Evolutionary conservation across 2,113 vertebrate species (phyloP), one percentile per base, ranked within the genome.

Genomic region (Ondatra zibethicus): DNA sequence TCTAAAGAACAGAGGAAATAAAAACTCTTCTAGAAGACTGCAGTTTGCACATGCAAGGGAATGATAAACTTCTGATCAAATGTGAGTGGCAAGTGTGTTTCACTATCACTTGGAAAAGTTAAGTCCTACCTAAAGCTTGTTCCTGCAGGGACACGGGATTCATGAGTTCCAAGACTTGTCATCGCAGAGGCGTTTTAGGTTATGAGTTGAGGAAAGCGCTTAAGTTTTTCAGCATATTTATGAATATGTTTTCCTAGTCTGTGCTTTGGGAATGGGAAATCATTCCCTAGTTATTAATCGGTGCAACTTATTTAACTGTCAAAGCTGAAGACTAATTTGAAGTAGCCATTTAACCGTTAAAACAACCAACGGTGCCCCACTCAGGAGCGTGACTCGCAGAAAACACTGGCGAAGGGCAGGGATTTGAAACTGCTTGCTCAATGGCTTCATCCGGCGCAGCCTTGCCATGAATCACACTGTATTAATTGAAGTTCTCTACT

Each of bases 281-380:
- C 88, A 92, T 96, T 93, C 89, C 77, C n/a, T 97, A 91, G 92
- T 81, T 97, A 96, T 98, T 97, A 98, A 97, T 97, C 98, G 92
- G 92, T 95, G 68, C 88, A 81, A 92, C 50, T 68, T 93, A 97
- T 95, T 97, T 77, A 95, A 95, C 97, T 97, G 97, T 97, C 96
- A 98, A 96, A 94, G 97, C 72, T 96, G 55, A 97, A 97, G 76
- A 85, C 92, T 89, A 88, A 93, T 97, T 90, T 98, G 12, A 19
- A 94, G 58, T 50, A 94, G 68, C 75, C 80, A 47, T 92, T 97
- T 91, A 90, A 97, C 92, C 47, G 95, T 8, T 36, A 93, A 63
- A 97, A 94, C 93, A 97, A 89, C 87, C 87, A 96, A 93, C 97
- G 68, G 39, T 66, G 97, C 87, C 7, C 58, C 61, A 58, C 55